These are phyloP conservation scores for Gambusia holbrooki DNA, from an alignment of 2,113 vertebrate species.

Conservation along the genomic window DNA sequence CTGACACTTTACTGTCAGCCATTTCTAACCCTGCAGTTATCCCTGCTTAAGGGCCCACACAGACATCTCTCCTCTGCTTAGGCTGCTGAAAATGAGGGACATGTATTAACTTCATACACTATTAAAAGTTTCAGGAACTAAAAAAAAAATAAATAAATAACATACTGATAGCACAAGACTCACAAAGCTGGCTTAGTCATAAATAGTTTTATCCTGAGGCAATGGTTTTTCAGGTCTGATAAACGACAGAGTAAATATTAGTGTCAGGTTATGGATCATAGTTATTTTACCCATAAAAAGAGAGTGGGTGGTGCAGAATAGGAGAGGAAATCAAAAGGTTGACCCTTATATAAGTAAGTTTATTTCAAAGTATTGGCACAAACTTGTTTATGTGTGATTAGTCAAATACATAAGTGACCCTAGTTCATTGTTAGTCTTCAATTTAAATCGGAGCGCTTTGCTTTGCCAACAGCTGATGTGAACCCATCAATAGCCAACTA, in stretches of 20 bases:
- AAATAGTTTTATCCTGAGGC: neutral
- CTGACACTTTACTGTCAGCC: neutral
- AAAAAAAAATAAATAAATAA: neutral
- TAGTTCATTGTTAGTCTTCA: neutral
- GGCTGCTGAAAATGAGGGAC: conserved; percentile 10
- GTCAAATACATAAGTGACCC: too few relatives aligned
- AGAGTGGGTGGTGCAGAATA: neutral
- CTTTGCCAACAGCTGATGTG: neutral
- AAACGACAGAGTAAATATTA: neutral
- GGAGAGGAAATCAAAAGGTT: neutral
- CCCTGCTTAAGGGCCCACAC: neutral
- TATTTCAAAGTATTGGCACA: neutral
- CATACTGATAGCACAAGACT: neutral
- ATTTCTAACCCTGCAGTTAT: neutral
- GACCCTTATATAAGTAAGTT: neutral
- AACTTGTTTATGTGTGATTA: neutral
- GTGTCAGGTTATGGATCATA: neutral
- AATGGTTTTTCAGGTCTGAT: neutral
- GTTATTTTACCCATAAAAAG: neutral
- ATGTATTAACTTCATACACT: neutral
- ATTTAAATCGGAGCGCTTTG: neutral
- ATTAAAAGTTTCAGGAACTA: neutral
- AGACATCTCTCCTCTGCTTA: conserved; percentile 6
- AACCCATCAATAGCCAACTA: neutral
- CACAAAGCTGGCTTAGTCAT: neutral